Evolutionary conservation across 1,140 invertebrate species (phyloP).

Genomic region (Hestina assimilis): DNA sequence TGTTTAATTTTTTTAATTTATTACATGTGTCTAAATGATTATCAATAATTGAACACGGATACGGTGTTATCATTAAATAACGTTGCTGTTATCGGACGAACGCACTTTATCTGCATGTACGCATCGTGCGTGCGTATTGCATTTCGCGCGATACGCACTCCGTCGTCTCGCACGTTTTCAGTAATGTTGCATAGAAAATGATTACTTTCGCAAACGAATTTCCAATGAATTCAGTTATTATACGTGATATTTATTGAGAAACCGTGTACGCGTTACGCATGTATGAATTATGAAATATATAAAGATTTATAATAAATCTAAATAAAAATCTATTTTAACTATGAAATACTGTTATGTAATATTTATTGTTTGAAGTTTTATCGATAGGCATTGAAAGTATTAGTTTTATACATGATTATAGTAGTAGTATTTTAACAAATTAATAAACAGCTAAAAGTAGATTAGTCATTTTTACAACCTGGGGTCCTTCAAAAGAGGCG

Average conservation of each 20-base stretch:
- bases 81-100: conserved; percentile 56
- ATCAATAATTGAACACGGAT: conserved; percentile 37
- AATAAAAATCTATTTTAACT: background rate
- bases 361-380: background rate
- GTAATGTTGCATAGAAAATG: conserved; percentile 53
- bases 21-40: conserved; percentile 9
- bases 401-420: no score
- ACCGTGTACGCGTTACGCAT: conserved; percentile 66
- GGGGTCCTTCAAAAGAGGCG: no score
- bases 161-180: conserved; percentile 48
- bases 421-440: no score
- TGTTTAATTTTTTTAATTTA: background rate
- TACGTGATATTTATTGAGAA: conserved; percentile 68
- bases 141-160: conserved; percentile 66
- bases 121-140: conserved; percentile 67
- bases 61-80: conserved; percentile 51
- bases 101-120: conserved; percentile 65
- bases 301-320: conserved; percentile 1
- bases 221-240: conserved; percentile 54
- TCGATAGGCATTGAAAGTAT: background rate
- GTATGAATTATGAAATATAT: conserved; percentile 46
- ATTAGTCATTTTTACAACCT: no score
- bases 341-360: conserved; percentile 1
- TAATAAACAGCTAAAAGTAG: no score
- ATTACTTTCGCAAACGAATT: conserved; percentile 70